phyloP scores from a whole-genome alignment of 2,888 invertebrate species.

The Dexiosoma caninum region DNA sequence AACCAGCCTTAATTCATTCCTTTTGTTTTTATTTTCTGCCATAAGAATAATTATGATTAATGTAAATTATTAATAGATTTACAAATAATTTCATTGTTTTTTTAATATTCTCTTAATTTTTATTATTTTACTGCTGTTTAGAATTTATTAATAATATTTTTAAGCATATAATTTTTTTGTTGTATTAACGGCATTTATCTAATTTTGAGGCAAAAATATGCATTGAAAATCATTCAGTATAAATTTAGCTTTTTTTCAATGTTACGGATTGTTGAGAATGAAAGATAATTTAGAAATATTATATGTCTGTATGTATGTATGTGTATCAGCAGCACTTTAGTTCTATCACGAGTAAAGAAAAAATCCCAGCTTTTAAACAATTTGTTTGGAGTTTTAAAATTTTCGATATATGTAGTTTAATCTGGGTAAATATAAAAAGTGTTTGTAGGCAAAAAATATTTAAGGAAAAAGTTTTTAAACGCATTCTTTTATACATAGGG shows the following conservation, averaged over 20 bases:
- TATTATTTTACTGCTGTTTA: constrained; percentile 3
- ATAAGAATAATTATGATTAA: constrained; percentile 29
- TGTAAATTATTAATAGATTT: constrained; percentile 48
- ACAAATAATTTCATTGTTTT: constrained; percentile 38
- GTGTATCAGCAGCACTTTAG: no score
- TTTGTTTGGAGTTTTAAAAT: constrained; percentile 2
- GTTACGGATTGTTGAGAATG: no score
- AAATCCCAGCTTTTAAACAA: constrained; percentile 31
- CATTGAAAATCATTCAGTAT: constrained; percentile 7
- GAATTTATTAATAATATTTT: constrained; percentile 40
- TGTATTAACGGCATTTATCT: constrained; percentile 40
- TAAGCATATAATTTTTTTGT: constrained; percentile 49
- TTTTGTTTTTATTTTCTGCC: constrained; percentile 2
- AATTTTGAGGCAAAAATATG: neutral
- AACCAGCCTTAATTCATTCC: no score
- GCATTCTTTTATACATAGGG: no score
- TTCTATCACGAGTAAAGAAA: neutral
- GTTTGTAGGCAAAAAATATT: no score
- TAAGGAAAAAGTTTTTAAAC: no score
- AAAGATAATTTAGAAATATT: no score
- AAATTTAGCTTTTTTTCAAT: neutral
- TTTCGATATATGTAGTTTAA: neutral
- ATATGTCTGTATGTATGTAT: no score
- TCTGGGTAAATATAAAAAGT: neutral
- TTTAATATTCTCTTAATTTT: neutral